These are phyloP conservation scores for Seladonia tumulorum DNA, from an alignment of 2,888 invertebrate genomes.

Conservation along the genomic window DNA sequence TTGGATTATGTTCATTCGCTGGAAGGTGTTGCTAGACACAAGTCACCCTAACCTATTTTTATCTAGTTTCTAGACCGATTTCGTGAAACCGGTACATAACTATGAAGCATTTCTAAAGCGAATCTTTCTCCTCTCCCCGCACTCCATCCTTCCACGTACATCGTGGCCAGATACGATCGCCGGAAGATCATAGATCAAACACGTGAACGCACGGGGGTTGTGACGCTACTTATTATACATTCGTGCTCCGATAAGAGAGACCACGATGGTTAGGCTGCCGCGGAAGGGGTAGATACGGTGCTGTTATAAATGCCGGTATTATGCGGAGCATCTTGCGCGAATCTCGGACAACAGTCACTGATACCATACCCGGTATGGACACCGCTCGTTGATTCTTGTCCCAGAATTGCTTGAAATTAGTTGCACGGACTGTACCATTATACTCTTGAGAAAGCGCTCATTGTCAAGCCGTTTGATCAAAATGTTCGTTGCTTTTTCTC, in stretches of 20 bases:
- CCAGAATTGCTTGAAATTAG: slow-evolving; percentile 1
- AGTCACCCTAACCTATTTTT: not conserved
- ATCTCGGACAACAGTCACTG: slow-evolving; percentile 65
- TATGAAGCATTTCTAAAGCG: slow-evolving; percentile 46
- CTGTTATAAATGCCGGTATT: slow-evolving; percentile 84
- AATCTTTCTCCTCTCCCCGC: slow-evolving; percentile 24
- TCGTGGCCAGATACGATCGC: slow-evolving; percentile 75
- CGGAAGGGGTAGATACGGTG: slow-evolving; percentile 83
- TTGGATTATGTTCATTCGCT: not conserved
- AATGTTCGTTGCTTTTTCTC: not conserved
- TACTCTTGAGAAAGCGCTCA: not conserved
- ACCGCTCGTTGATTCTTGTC: slow-evolving; percentile 44
- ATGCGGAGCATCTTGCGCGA: slow-evolving; percentile 78
- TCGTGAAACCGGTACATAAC: slow-evolving; percentile 44
- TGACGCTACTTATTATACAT: slow-evolving; percentile 83
- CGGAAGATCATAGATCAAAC: slow-evolving; percentile 84
- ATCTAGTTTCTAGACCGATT: slow-evolving; percentile 18
- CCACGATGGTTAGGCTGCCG: slow-evolving; percentile 76
- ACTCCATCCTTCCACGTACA: slow-evolving; percentile 57
- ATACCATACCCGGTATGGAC: slow-evolving; percentile 39
- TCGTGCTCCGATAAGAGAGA: slow-evolving; percentile 77
- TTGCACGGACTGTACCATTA: not conserved
- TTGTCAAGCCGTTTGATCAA: not conserved
- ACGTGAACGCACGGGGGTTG: slow-evolving; percentile 80
- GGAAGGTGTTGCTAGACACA: not conserved